Evolutionary conservation across 2,113 vertebrate species (phyloP), one percentile per base, ranked within the genome.

Genomic region (Chaenogobius annularis): DNA sequence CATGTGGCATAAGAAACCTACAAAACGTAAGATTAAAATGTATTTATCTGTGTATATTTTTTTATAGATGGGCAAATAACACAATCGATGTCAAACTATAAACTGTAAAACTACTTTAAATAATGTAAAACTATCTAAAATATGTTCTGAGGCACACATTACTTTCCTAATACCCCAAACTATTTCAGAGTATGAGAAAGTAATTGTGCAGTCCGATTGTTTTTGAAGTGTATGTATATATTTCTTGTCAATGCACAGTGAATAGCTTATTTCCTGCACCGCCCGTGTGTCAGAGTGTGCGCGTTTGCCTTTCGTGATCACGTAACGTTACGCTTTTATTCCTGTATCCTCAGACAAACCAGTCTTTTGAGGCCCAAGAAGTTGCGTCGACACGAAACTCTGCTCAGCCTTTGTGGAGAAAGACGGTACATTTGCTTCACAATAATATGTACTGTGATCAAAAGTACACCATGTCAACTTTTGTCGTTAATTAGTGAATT

Each of bases 301-400:
- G 26, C 23, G 7, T 66, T 66, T 46, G 43, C 11, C 10, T 15
- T 46, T 22, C n/a, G 12, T 65, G 10, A 10, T 0, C 11, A 22
- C 20, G n/a, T 46, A 20, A 46, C 1, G 15, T 65, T 8, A 31
- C 7, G 31, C 10, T 15, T 68, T 4, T 54, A 47, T 62, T 13
- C 35, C 1, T 62, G 54, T 10, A 19, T 75, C 73, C 23, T 46
- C 87, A 94, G 94, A 92, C 83, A 7, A 93, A 80, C 72, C 76
- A 83, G 65, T 93, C 92, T 31, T 94, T 92, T 40, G 92, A 94
- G 73, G 93, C 92, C 7, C 92, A 93, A 61, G 93, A 92, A 78
- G 89, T 94, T 62, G 77, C 79, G 1, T 83, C 89, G 47, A 75
- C 88, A 1, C 82, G 82, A 48, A 77, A 31, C 62, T 83, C 40